Evolutionary conservation across 2,888 invertebrate species (phyloP).

Genomic region (Drosophila niveifrons): DNA sequence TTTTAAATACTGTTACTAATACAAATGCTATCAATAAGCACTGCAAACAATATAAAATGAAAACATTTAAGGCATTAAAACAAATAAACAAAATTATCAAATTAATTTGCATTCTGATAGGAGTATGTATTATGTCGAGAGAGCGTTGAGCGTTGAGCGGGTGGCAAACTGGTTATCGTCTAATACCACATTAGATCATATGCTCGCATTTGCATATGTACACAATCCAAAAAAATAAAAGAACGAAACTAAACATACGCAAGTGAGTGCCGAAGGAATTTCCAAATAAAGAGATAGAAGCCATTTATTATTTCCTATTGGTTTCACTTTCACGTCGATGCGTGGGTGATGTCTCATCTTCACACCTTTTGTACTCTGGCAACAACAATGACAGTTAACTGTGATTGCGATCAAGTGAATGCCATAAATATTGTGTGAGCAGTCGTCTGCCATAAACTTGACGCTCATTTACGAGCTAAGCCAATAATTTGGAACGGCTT

Average conservation of each 20-base stretch:
- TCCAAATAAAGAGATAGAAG: slow-evolving; percentile 10
- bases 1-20: slow-evolving; percentile 56
- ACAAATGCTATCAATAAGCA: slow-evolving; percentile 42
- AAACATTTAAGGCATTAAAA: slow-evolving; percentile 64
- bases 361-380: slow-evolving; percentile 49
- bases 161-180: slow-evolving; percentile 55
- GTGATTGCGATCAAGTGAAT: slow-evolving; percentile 43
- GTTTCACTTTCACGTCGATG: slow-evolving; percentile 64
- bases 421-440: slow-evolving; percentile 65
- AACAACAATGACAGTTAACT: slow-evolving; percentile 56
- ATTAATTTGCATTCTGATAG: slow-evolving; percentile 60
- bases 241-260: slow-evolving; percentile 27
- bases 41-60: slow-evolving; percentile 45
- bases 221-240: slow-evolving; percentile 16
- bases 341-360: slow-evolving; percentile 38
- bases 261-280: slow-evolving; percentile 19
- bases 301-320: slow-evolving; percentile 60
- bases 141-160: slow-evolving; percentile 12
- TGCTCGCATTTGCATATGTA: slow-evolving; percentile 45
- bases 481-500: slow-evolving; percentile 31
- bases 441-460: slow-evolving; percentile 49
- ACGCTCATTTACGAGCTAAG: slow-evolving; percentile 31
- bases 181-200: slow-evolving; percentile 59
- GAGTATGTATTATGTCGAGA: slow-evolving; percentile 7
- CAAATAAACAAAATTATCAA: slow-evolving; percentile 58